Base-by-base conservation (phyloP, 2,113 vertebrate genomes). In the Kobus ellipsiprymnus region DNA sequence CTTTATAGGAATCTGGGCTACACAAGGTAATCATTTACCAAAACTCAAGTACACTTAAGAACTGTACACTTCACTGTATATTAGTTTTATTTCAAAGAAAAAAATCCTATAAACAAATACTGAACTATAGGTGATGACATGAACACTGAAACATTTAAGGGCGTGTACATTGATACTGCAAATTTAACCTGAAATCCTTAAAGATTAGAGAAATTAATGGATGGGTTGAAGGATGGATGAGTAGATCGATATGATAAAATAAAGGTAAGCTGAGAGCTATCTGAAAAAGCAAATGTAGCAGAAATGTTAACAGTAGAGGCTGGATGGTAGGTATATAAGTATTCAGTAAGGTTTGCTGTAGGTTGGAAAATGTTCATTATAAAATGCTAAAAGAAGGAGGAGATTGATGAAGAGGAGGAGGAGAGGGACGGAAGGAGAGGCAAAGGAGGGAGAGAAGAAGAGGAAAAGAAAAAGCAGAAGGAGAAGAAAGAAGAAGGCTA, bases 401-500 rank as follows among this genome's bases (percentile, higher is more conserved):
- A 21, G 97, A 96, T 48, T 30, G 44, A 98, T 82, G 44, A 30
- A 15, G 23, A 17, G 4, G 97, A 97, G 29, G 13, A 97, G 92
- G 27, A 0, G 0, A 97, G 5, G 9, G 97, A 95, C 97, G 2
- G 77, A 46, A 80, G 29, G 29, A 97, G 36, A 91, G 44, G 14
- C 10, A 2, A 97, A 97, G 27, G 25, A 48, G 27, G 27, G 97
- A 94, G 21, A 0, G 0, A 97, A 97, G 91, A 98, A 96, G 97
- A 90, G 44, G 11, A 7, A 97, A 98, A 89, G 33, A 29, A 14
- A 3, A 97, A 97, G 77, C 11, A 80, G 44, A 29, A 97, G 94
- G 19, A 0, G 46, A 80, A 78, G 40, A 46, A 40, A 40, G 40
- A 40, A 81, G 90, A 94, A 98, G 84, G 55, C 91, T 96, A 85